Evolutionary conservation across 2,113 vertebrate species (phyloP), one percentile per base, ranked within the genome.

Genomic region (Paracanthobrama guichenoti): DNA sequence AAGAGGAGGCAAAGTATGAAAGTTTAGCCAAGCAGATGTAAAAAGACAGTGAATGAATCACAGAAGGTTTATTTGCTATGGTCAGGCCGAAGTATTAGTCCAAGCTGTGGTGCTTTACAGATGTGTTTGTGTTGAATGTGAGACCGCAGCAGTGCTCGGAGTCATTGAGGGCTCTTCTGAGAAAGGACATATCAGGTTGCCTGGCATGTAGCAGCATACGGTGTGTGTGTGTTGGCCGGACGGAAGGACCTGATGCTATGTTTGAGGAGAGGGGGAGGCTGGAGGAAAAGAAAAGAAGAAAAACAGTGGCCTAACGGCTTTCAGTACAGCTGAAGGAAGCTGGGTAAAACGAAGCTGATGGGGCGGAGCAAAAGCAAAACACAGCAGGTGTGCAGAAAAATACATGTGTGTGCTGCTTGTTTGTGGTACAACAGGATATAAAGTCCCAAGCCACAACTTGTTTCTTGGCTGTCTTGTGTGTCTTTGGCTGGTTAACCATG

Each of bases 251-350:
- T 44, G 76, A 62, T 62, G 55, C 55, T 78, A 39, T 42, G 31
- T 55, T 79, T 26, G 39, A 24, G 26, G n/a, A 53, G 75, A 48
- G 60, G 82, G 46, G 77, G 77, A 79, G 77, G 57, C 13, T 46
- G 39, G n/a, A 62, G 69, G 42, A 46, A 46, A 72, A 72, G 69
- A 72, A 46, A 42, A 46, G 11, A 62, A 55, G n/a, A 62, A 26
- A 79, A 88, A 87, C 88, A 91, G 90, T 83, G 90, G 92, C 90
- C 86, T 91, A 94, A 94, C 92, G 91, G 90, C 88, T 93, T 86
- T 77, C 86, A 82, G 86, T 90, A 89, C 90, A 93, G 84, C 89
- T 91, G 88, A 90, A 92, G 90, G 91, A 93, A 93, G 89, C 88
- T 6, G 74, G 74, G 88, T 84, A 87, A 88, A 79, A 89, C 84